Evolutionary conservation across 2,113 vertebrate species (phyloP).

Genomic region (Prochilodus magdalenae): DNA sequence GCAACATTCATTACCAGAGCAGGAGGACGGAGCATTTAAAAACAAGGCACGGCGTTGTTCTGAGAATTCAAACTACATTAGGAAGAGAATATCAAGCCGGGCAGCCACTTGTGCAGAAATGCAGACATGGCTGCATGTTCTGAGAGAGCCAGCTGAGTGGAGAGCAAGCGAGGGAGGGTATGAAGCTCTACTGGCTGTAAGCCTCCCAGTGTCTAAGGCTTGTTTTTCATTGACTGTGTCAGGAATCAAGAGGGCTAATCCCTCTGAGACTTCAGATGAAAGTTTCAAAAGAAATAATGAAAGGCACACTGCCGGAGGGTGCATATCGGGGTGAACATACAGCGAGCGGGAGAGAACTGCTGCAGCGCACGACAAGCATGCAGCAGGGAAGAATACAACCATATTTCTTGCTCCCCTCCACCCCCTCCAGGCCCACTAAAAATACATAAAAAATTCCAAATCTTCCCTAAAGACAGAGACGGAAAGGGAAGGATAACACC

Average conservation of each 20-base stretch:
- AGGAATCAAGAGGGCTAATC: conserved; percentile 84
- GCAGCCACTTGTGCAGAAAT: conserved; percentile 65
- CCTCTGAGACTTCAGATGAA: conserved; percentile 81
- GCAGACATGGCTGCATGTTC: conserved; percentile 64
- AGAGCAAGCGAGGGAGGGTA: conserved; percentile 42
- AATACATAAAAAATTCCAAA: conserved; percentile 66
- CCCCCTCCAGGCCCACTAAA: conserved; percentile 75
- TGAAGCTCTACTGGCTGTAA: conserved; percentile 69
- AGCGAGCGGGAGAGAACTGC: conserved; percentile 72
- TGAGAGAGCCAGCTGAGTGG: conserved; percentile 20
- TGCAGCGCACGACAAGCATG: conserved; percentile 70
- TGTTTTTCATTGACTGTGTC: conserved; percentile 83
- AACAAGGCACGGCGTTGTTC: conserved; percentile 10
- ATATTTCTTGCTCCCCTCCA: conserved; percentile 68
- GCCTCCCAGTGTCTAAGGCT: conserved; percentile 77
- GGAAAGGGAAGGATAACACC: conserved; percentile 67
- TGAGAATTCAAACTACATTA: conserved; percentile 37
- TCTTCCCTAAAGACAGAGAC: conserved; percentile 75
- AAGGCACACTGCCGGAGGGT: conserved; percentile 79
- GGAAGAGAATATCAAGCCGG: conserved; percentile 48
- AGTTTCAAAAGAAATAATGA: conserved; percentile 85
- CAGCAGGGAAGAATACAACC: conserved; percentile 73
- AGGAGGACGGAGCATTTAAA: conserved; percentile 5
- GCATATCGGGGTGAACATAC: conserved; percentile 77
- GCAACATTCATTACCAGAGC: conserved; percentile 28